These are phyloP conservation scores for Drosophila barbarae DNA, from an alignment of 2,888 invertebrate genomes.

Conservation along the genomic window DNA sequence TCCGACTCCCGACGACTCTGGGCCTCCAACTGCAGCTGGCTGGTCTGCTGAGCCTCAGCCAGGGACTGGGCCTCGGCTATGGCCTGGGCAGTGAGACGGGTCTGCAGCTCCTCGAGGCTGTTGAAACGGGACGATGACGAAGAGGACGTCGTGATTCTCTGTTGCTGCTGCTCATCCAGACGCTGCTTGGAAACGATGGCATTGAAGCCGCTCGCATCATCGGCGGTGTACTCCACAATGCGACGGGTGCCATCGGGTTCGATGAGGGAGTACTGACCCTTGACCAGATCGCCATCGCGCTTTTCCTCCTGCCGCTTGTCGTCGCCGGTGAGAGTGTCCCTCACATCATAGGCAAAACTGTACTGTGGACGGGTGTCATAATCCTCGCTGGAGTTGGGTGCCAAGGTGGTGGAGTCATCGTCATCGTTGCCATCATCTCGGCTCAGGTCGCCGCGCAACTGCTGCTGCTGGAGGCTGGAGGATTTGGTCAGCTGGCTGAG, in stretches of 20 bases:
- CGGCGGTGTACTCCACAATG: constrained; percentile 81
- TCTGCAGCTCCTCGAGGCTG: constrained; percentile 72
- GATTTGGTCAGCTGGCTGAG: constrained; percentile 65
- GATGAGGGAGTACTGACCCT: constrained; percentile 80
- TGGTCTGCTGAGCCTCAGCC: constrained; percentile 70
- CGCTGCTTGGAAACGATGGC: constrained; percentile 80
- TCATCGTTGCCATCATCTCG: constrained; percentile 44
- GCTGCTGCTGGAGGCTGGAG: constrained; percentile 47
- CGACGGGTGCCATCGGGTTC: constrained; percentile 81
- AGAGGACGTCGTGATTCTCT: constrained; percentile 38
- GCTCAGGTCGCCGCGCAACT: constrained; percentile 45
- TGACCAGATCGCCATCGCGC: constrained; percentile 82
- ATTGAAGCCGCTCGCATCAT: constrained; percentile 81
- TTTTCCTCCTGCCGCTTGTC: constrained; percentile 81
- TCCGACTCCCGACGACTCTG: constrained; percentile 82
- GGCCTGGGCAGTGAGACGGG: constrained; percentile 75
- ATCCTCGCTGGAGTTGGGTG: constrained; percentile 78
- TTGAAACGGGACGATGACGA: constrained; percentile 70
- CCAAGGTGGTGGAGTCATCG: constrained; percentile 57
- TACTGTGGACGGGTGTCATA: constrained; percentile 80
- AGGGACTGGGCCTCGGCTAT: constrained; percentile 76
- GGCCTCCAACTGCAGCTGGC: constrained; percentile 80
- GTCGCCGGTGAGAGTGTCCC: constrained; percentile 81
- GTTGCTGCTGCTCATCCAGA: constrained; percentile 61
- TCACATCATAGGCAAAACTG: constrained; percentile 81